Evolutionary conservation across 2,888 invertebrate species (phyloP), one percentile per base, ranked within the genome.

Genomic region (Papilio elwesi): DNA sequence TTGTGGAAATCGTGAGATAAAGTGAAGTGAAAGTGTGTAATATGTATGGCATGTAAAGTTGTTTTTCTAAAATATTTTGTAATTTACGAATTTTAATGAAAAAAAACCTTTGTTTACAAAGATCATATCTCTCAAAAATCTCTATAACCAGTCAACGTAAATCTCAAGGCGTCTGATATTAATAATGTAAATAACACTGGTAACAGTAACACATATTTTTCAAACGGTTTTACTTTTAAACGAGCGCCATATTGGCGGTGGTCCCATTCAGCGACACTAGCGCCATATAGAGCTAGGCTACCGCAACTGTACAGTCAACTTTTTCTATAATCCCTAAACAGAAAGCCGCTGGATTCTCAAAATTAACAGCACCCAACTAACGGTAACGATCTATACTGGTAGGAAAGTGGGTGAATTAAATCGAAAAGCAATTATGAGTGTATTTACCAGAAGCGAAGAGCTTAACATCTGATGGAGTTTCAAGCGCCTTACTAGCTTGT

Each of bases 361-460:
- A 83, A 83, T 82, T 83, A 84, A 84, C 84, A 79, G 83, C 79
- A 77, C 76, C 76, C 71, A 3, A 71, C 67, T 76, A 79, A 76
- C 80, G 78, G 82, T 77, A 76, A n/a, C 1, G 43, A 43, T 51
- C 26, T 36, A 8, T 36, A 10, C n/a, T 49, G 36, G 26, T 63
- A n/a, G 47, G 15, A 49, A 12, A 47, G 43, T 16, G 48, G 26
- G 8, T 26, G 65, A 65, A 65, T 26, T 48, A 47, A 36, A 51
- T 48, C 3, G 12, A 36, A 65, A 9, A 36, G 51, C 9, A 51
- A 16, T 49, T 8, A 4, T 12, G 3, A n/a, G 36, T 8, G 5
- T 26, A 2, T 26, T 26, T 26, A 2, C 1, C 26, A 26, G 26
- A 26, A 26, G 26, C 26, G 4, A 26, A 26, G 4, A 26, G 26